Conservation (phyloP, 2,797 vertebrate genomes). For the Pseudopleuronectes americanus region DNA sequence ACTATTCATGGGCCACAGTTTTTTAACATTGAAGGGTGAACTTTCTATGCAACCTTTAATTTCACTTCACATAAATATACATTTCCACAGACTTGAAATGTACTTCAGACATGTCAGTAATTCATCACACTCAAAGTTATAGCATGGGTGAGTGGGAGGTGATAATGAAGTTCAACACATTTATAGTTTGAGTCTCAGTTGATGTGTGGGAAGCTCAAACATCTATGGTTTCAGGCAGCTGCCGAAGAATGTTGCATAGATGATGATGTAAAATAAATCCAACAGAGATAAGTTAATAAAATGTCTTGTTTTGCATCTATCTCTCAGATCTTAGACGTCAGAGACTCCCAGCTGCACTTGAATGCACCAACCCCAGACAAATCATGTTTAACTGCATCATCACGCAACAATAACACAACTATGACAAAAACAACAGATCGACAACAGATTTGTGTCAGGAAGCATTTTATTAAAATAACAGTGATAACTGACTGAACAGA, state of each 20-base stretch:
- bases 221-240: background rate
- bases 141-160: constrained; percentile 1
- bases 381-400: no score
- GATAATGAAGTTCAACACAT: constrained; percentile 18
- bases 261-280: background rate
- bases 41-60: constrained; percentile 37
- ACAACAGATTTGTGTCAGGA: no score
- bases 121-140: constrained; percentile 28
- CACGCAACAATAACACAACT: no score
- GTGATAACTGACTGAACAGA: no score
- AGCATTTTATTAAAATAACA: no score
- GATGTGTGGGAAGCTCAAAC: background rate
- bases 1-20: no score
- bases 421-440: no score
- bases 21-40: constrained; percentile 47
- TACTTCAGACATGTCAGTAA: constrained; percentile 13
- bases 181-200: constrained; percentile 3
- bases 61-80: constrained; percentile 15
- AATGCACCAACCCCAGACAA: no score
- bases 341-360: background rate
- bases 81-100: constrained; percentile 18
- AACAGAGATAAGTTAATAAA: background rate
- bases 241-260: background rate
- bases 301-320: no score
- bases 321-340: background rate